Conservation (phyloP, 2,888 invertebrate species). For the Andrena bicolor region DNA sequence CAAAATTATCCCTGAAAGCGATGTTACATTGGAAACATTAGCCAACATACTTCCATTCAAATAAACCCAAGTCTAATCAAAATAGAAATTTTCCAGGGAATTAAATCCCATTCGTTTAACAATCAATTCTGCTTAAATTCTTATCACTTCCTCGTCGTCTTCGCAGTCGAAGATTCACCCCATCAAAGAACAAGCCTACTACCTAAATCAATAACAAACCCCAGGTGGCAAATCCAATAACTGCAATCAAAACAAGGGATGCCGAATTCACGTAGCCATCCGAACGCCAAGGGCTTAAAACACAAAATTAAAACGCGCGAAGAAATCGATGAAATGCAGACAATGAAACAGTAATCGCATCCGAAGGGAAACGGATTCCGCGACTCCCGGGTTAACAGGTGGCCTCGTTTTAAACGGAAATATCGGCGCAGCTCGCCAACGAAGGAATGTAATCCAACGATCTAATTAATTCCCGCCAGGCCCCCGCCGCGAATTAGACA, state of each 20-base stretch:
- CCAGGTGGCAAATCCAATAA: no score
- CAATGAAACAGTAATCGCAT: neutral
- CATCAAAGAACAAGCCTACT: no score
- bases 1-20: neutral
- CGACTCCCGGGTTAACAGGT: conserved; percentile 33
- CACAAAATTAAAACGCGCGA: neutral
- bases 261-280: no score
- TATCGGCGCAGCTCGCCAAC: neutral
- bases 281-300: neutral
- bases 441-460: conserved; percentile 28
- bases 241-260: no score
- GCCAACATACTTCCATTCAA: neutral
- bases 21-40: no score
- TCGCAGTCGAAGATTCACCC: no score
- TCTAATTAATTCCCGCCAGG: conserved; percentile 34
- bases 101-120: no score
- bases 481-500: neutral
- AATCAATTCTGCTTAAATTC: no score
- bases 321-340: neutral
- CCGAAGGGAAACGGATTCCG: neutral
- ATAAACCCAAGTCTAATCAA: neutral
- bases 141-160: no score
- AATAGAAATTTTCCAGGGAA: no score
- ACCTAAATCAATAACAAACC: no score
- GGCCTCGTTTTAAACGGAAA: conserved; percentile 8